Conservation (phyloP, 92 coral and sea anemone genomes). For the Phenganax subtilis region DNA sequence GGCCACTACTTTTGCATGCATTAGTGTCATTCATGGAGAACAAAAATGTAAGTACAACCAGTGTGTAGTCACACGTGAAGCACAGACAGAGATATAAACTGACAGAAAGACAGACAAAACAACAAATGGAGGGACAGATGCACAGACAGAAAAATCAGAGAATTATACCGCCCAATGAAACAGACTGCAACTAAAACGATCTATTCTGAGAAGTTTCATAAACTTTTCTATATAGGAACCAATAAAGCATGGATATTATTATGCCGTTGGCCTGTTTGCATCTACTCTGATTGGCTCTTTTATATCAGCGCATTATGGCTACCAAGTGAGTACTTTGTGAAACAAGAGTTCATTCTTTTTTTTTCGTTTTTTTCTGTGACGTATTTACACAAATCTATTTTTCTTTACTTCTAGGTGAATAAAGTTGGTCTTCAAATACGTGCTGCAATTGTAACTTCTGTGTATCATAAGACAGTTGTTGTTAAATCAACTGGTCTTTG, state of each 20-base stretch:
- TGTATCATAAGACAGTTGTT: constrained; percentile 74
- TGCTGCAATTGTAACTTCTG: constrained; percentile 86
- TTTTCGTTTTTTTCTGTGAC: background rate
- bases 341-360: background rate
- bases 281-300: constrained; percentile 68
- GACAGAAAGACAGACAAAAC: background rate
- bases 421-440: constrained; percentile 88
- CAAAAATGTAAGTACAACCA: constrained; percentile 51
- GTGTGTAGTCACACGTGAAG: background rate
- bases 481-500: constrained; percentile 69
- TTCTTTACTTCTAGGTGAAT: constrained; percentile 59
- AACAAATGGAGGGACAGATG: background rate
- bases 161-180: too few relatives aligned
- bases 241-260: constrained; percentile 78
- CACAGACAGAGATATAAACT: background rate
- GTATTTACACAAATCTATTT: background rate
- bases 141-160: background rate
- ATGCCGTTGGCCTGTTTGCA: constrained; percentile 71
- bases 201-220: too few relatives aligned
- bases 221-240: constrained; percentile 63
- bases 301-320: constrained; percentile 71
- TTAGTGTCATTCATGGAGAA: constrained; percentile 95
- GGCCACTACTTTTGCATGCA: constrained; percentile 88
- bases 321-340: constrained; percentile 55
- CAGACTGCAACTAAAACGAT: too few relatives aligned